phyloP scores from a whole-genome alignment of 2,888 invertebrate species.

The Drosophila monieri region DNA sequence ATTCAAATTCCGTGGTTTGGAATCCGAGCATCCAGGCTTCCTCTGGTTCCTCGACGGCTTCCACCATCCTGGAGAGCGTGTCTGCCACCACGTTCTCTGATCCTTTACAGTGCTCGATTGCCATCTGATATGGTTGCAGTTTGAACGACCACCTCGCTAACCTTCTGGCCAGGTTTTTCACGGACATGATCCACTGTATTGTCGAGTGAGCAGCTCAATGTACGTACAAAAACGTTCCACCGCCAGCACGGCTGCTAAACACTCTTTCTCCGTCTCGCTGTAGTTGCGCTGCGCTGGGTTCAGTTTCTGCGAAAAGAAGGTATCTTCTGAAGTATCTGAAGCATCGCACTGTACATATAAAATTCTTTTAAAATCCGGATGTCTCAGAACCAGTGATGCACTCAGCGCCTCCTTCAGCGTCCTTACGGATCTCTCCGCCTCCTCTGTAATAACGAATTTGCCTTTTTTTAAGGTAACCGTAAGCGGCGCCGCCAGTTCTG shows the following conservation, averaged over 20 bases:
- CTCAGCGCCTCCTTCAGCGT: neutral
- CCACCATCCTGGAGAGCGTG: neutral
- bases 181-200: conserved; percentile 3
- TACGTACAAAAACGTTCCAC: too few relatives aligned
- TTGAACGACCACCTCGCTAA: neutral
- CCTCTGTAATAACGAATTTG: neutral
- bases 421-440: too few relatives aligned
- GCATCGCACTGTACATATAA: conserved; percentile 3
- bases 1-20: conserved; percentile 3
- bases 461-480: too few relatives aligned
- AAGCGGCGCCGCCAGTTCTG: too few relatives aligned
- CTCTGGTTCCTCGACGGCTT: neutral
- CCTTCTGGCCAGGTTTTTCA: neutral
- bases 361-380: neutral
- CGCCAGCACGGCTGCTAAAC: too few relatives aligned
- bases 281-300: too few relatives aligned
- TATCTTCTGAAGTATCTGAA: too few relatives aligned
- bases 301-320: too few relatives aligned
- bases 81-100: neutral
- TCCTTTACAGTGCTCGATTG: neutral
- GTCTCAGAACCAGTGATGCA: neutral
- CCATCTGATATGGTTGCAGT: neutral
- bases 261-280: too few relatives aligned
- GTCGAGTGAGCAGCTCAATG: conserved; percentile 2
- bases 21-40: conserved; percentile 2